Base-by-base conservation (phyloP, 1,140 invertebrate species). In the Hylyphantes graminicola region DNA sequence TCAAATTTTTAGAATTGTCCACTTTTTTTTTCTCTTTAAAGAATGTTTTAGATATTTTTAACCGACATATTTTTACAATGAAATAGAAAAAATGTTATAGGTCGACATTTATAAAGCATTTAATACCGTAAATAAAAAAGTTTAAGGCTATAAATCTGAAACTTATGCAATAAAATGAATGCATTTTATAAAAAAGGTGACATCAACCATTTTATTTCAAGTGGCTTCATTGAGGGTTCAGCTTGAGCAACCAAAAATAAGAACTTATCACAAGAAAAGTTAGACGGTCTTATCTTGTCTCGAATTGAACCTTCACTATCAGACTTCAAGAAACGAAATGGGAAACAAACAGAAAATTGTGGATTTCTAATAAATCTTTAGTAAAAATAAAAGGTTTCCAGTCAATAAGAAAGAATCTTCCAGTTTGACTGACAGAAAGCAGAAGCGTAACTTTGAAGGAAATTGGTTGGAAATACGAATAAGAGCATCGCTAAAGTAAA, bases 351-450 rank as follows among this genome's bases (percentile, higher is more conserved):
- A 54, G 35, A 35, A 67, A 78, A 67, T 3, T 78, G 70, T 68
- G 51, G 77, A 70, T 70, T 80, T 7, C 65, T 67, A 35, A 80
- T 80, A 80, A 80, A 70, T 80, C 77, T 68, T 80, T 70, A 13
- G 53, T 51, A 70, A 55, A 78, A 70, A 80, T 80, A 80, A 80
- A 80, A 17, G 64, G 64, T 80, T 67, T 55, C 21, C 7, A 67
- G 77, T 70, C 77, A 80, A 70, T 70, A 80, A 50, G 59, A 80
- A 80, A 80, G 63, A 54, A 80, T 70, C 53, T n/a, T 70, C 55
- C 54, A 0, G 21, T 11, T 35, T 80, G 77, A 80, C 70, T 67
- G 77, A 80, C 77, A 70, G 67, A 35, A 11, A 54, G 50, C 76
- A 78, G 48, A 70, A 70, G 61, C 65, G 61, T 13, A 61, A 54